Percentiles rank a stretch among this genome's conserved stretches.
phyloP scores from a whole-genome alignment of 2,888 invertebrate species.

The Thera obeliscata region DNA sequence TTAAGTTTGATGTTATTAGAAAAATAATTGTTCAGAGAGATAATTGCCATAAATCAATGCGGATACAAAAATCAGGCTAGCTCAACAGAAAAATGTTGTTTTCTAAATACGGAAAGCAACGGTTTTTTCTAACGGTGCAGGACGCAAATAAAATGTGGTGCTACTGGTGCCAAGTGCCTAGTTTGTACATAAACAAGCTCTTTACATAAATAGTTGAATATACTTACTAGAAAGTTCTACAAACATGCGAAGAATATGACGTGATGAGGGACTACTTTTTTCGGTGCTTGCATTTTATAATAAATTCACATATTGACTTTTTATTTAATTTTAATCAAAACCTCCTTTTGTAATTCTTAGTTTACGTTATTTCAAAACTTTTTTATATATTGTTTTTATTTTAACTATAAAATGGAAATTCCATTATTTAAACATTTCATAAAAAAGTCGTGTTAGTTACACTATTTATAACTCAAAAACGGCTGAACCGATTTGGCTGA shows the following conservation, averaged over 20 bases:
- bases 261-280: background rate
- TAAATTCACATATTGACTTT: background rate
- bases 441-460: too few relatives aligned
- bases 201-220: constrained; percentile 23
- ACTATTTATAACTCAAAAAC: too few relatives aligned
- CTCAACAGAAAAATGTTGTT: constrained; percentile 22
- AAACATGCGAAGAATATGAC: constrained; percentile 14
- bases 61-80: constrained; percentile 21
- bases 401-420: too few relatives aligned
- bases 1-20: too few relatives aligned
- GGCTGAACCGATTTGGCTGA: too few relatives aligned
- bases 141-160: constrained; percentile 33
- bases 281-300: background rate
- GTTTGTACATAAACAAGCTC: constrained; percentile 28
- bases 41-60: constrained; percentile 1
- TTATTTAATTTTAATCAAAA: too few relatives aligned
- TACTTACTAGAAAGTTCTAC: constrained; percentile 28
- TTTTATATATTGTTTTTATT: too few relatives aligned
- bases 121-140: constrained; percentile 39
- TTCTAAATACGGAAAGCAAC: constrained; percentile 40
- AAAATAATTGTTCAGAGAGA: too few relatives aligned
- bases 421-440: too few relatives aligned
- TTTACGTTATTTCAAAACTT: too few relatives aligned
- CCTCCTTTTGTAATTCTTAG: too few relatives aligned
- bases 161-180: constrained; percentile 26